Conservation (phyloP, 2,797 vertebrate species). For the Podargus strigoides region DNA sequence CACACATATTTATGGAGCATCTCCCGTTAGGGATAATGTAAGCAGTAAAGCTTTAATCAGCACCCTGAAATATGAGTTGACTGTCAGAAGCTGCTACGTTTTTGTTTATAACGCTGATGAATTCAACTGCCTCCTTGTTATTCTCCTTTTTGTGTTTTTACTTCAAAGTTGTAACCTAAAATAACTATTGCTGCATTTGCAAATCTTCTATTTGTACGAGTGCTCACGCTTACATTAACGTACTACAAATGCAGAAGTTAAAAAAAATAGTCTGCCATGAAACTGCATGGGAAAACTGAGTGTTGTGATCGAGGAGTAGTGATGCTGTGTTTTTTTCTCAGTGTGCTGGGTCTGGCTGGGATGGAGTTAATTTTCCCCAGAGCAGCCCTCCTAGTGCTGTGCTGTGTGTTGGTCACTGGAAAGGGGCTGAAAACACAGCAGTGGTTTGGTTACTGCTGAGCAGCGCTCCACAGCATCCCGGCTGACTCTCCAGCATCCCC, state of each 20-base stretch:
- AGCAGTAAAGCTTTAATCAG: conserved; percentile 3
- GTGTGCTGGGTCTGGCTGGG: neutral
- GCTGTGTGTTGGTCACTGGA: neutral
- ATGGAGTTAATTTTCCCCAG: neutral
- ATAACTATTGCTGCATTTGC: neutral
- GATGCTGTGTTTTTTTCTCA: neutral
- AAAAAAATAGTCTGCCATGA: neutral
- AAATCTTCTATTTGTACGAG: neutral
- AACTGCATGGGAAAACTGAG: conserved; percentile 2
- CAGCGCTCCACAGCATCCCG: neutral
- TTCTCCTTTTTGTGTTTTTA: neutral
- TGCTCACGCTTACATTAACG: neutral
- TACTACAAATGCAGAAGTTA: neutral
- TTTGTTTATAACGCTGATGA: neutral
- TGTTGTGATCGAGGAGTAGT: neutral
- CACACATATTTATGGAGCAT: neutral
- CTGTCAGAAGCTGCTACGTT: conserved; percentile 11
- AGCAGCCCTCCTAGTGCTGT: neutral
- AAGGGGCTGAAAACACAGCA: neutral
- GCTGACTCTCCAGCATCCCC: too few species aligned
- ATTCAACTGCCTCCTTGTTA: neutral
- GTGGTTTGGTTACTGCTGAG: neutral
- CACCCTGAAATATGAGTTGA: neutral
- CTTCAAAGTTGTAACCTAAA: neutral
- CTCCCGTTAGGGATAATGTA: conserved; percentile 5